phyloP scores from a whole-genome alignment of 2,797 vertebrate species.

The Limnodromus scolopaceus region DNA sequence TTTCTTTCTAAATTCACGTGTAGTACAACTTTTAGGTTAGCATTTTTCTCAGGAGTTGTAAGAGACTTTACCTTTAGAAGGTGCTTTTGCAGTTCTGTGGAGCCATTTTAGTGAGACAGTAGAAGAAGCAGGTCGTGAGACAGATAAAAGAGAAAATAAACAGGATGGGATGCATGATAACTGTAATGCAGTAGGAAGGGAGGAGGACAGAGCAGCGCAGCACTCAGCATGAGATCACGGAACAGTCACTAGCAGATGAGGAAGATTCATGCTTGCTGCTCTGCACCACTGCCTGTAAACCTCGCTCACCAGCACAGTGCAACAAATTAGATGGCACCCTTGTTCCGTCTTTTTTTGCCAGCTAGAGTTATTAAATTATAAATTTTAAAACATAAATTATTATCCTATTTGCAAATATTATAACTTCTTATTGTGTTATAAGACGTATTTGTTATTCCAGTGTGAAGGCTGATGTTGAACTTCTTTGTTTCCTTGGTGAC shows the following conservation, averaged over 20 bases:
- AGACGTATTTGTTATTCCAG: constrained; percentile 15
- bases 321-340: neutral
- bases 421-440: constrained; percentile 17
- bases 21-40: neutral
- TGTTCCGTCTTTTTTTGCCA: neutral
- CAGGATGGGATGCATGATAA: neutral
- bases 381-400: constrained; percentile 39
- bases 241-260: neutral
- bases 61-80: neutral
- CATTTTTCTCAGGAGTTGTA: neutral
- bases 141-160: neutral
- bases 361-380: constrained; percentile 40
- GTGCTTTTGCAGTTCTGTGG: constrained; percentile 9
- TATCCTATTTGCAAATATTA: constrained; percentile 49
- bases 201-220: neutral
- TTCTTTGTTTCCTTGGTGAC: constrained; percentile 72
- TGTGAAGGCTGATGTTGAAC: neutral
- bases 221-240: neutral
- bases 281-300: neutral
- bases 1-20: neutral
- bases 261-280: constrained; percentile 14
- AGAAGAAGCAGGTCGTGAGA: neutral
- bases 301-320: neutral
- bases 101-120: neutral
- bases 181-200: neutral